These are phyloP conservation scores for Caenorhabditis sp. DNA, from an alignment of 2,888 invertebrate species.

Conservation along the genomic window DNA sequence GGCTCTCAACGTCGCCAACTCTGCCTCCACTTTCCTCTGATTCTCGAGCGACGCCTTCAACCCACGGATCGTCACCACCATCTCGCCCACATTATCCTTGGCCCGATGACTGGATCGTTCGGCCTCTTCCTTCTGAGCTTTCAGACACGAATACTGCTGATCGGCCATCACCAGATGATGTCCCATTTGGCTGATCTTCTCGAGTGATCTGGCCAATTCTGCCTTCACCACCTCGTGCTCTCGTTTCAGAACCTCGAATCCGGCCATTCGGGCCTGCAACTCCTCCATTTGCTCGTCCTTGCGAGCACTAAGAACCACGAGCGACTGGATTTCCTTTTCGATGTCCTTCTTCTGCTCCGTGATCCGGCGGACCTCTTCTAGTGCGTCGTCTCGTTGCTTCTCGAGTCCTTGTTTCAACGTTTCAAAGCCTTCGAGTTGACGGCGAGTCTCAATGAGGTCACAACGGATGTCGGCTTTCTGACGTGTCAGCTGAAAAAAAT, in stretches of 20 bases:
- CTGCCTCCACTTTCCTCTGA: slow-evolving; percentile 41
- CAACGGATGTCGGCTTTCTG: slow-evolving; percentile 57
- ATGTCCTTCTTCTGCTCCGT: background rate
- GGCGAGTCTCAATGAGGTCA: slow-evolving; percentile 39
- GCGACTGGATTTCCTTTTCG: slow-evolving; percentile 10
- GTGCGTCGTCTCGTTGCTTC: slow-evolving; percentile 20
- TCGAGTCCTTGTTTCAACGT: slow-evolving; percentile 18
- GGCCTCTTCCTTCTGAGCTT: slow-evolving; percentile 24
- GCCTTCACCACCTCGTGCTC: slow-evolving; percentile 27
- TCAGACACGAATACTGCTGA: slow-evolving; percentile 26
- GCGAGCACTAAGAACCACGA: background rate
- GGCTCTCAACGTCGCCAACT: slow-evolving; percentile 40
- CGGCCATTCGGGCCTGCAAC: slow-evolving; percentile 8
- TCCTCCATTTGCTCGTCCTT: slow-evolving; percentile 36
- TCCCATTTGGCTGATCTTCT: slow-evolving; percentile 13
- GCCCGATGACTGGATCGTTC: slow-evolving; percentile 35
- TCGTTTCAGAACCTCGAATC: slow-evolving; percentile 12
- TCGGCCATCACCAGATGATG: slow-evolving; percentile 35
- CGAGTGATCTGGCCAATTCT: slow-evolving; percentile 24
- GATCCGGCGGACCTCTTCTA: slow-evolving; percentile 2
- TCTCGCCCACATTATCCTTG: slow-evolving; percentile 47
- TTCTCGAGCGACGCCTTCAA: slow-evolving; percentile 31
- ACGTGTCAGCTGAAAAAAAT: slow-evolving; percentile 24
- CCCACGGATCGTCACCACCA: slow-evolving; percentile 26
- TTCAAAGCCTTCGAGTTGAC: slow-evolving; percentile 8